These are phyloP conservation scores for Calyptommatus sinebrachiatus DNA, from an alignment of 2,113 vertebrate genomes.

Conservation along the genomic window DNA sequence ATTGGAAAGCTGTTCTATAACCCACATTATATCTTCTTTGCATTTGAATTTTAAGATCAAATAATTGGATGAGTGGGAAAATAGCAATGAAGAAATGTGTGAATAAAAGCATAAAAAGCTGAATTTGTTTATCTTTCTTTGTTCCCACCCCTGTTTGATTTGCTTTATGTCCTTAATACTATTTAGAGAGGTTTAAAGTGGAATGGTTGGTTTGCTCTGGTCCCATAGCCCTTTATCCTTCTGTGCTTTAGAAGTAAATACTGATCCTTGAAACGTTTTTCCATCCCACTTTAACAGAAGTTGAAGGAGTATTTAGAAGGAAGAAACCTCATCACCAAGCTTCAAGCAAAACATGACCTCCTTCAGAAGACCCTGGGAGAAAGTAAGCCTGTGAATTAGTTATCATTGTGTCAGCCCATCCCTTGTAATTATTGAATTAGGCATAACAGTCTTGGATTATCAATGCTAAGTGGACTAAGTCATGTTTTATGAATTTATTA, in stretches of 20 bases:
- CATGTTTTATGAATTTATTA: conserved; percentile 31
- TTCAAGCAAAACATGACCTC: conserved; percentile 95
- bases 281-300: conserved; percentile 76
- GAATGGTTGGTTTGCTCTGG: background rate
- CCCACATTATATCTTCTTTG: too few relatives aligned
- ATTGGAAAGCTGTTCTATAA: too few relatives aligned
- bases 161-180: background rate
- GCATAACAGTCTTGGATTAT: background rate
- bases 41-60: too few relatives aligned
- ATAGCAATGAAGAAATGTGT: too few relatives aligned
- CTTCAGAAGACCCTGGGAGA: conserved; percentile 96
- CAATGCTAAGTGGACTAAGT: background rate
- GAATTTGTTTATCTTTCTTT: too few relatives aligned
- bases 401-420: background rate
- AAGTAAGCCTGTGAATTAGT: conserved; percentile 80
- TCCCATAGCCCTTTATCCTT: background rate
- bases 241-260: accelerated
- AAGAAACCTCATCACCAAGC: conserved; percentile 97
- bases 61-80: background rate
- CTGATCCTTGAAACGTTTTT: background rate
- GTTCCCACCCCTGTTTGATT: background rate
- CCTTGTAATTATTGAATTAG: accelerated
- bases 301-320: conserved; percentile 98
- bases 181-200: background rate
- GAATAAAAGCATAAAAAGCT: too few relatives aligned